Conservation (phyloP, 2,797 vertebrate genomes). For the Xiphophorus birchmanni region DNA sequence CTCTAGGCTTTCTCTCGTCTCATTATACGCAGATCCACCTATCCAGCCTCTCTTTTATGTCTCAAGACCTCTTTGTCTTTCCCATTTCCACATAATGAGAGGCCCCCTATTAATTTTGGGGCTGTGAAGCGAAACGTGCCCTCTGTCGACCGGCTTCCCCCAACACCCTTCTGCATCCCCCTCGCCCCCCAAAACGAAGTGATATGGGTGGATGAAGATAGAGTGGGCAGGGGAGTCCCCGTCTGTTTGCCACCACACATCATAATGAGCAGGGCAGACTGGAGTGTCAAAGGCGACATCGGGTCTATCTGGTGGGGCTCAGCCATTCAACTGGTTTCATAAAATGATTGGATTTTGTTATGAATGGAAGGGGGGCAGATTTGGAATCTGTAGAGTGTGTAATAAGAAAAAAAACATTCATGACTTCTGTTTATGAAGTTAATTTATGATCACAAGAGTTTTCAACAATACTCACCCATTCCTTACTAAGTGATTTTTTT, state of each 20-base stretch:
- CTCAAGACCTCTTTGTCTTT: slow-evolving; percentile 59
- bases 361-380: slow-evolving; percentile 51
- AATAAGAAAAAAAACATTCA: neutral
- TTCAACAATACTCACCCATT: neutral
- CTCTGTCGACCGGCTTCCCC: slow-evolving; percentile 42
- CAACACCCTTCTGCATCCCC: neutral
- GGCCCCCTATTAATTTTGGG: slow-evolving; percentile 76
- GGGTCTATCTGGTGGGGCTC: slow-evolving; percentile 57
- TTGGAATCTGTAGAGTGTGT: slow-evolving; percentile 41
- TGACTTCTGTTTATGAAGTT: neutral
- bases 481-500: neutral
- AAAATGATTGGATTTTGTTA: slow-evolving; percentile 64
- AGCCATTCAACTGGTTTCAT: slow-evolving; percentile 70
- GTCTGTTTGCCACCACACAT: slow-evolving; percentile 70
- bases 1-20: slow-evolving; percentile 39
- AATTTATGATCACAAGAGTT: neutral
- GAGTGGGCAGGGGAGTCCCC: slow-evolving; percentile 53
- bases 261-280: slow-evolving; percentile 58
- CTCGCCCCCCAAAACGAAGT: slow-evolving; percentile 41
- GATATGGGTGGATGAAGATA: slow-evolving; percentile 69
- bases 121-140: slow-evolving; percentile 72
- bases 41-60: slow-evolving; percentile 34
- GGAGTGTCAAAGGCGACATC: slow-evolving; percentile 69
- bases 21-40: slow-evolving; percentile 48
- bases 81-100: slow-evolving; percentile 67